These are phyloP conservation scores for Aphaenogaster rudis DNA, from an alignment of 1,140 invertebrate species.

Conservation along the genomic window DNA sequence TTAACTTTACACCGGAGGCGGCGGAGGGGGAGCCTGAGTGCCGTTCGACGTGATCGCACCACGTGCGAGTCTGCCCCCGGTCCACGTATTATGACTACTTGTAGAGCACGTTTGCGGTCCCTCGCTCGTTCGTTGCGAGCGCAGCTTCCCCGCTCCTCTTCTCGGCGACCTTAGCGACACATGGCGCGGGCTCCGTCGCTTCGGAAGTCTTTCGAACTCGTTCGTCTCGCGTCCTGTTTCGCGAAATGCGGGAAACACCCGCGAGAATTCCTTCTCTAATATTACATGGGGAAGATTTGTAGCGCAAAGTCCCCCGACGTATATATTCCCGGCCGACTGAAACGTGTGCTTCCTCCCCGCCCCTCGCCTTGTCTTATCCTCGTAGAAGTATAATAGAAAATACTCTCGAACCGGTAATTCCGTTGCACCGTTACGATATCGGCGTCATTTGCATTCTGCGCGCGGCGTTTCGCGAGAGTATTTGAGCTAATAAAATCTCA, in stretches of 20 bases:
- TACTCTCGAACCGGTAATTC: conserved; percentile 11
- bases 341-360: neutral
- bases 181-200: conserved; percentile 47
- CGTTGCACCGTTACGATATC: neutral
- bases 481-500: conserved; percentile 70
- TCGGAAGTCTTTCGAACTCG: conserved; percentile 44
- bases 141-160: conserved; percentile 18
- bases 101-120: conserved; percentile 81
- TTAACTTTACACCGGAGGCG: conserved; percentile 83
- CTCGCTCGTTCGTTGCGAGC: conserved; percentile 42
- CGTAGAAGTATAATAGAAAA: neutral
- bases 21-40: neutral
- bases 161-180: conserved; percentile 70
- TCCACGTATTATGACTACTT: conserved; percentile 82
- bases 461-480: conserved; percentile 29
- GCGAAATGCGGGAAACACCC: conserved; percentile 49
- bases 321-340: neutral
- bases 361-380: too few species aligned
- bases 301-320: neutral
- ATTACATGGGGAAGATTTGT: conserved; percentile 37
- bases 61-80: conserved; percentile 79
- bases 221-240: conserved; percentile 36
- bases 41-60: conserved; percentile 80
- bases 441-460: conserved; percentile 58
- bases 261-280: conserved; percentile 31